Conservation (phyloP, 37 sponge, comb jelly and placozoan species). For the Oopsacas minuta region DNA sequence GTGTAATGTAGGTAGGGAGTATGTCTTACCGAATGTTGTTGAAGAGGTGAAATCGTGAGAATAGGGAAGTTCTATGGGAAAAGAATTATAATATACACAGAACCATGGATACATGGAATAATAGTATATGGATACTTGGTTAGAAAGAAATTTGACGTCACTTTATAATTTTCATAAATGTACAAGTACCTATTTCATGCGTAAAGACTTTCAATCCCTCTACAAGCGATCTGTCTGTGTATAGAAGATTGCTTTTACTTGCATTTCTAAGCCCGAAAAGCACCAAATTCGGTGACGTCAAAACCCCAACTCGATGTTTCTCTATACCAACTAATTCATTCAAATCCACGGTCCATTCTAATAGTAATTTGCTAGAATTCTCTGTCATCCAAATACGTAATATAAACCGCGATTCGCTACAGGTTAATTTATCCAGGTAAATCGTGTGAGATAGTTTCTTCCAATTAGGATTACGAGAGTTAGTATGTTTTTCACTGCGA, state of each 20-base stretch:
- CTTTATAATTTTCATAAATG: background rate
- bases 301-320: background rate
- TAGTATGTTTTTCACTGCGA: background rate
- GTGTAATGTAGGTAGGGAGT: background rate
- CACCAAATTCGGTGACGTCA: background rate
- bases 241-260: background rate
- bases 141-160: too few species aligned
- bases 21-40: background rate
- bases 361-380: background rate
- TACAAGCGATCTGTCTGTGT: background rate
- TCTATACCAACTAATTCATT: slow-evolving; percentile 15
- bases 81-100: too few species aligned
- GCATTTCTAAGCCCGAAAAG: background rate
- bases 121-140: too few species aligned
- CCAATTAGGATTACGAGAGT: background rate
- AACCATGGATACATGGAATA: too few species aligned
- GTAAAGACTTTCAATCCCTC: background rate
- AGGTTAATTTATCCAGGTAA: background rate
- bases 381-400: background rate
- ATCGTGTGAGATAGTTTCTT: background rate
- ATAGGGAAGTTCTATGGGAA: background rate
- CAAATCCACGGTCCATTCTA: background rate
- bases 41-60: background rate
- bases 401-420: background rate
- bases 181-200: background rate